A percentile compares a stretch with the other conserved stretches of the same genome.
Evolutionary conservation across 2,888 invertebrate genomes (phyloP).

Genomic region (Apocheima hispidaria): DNA sequence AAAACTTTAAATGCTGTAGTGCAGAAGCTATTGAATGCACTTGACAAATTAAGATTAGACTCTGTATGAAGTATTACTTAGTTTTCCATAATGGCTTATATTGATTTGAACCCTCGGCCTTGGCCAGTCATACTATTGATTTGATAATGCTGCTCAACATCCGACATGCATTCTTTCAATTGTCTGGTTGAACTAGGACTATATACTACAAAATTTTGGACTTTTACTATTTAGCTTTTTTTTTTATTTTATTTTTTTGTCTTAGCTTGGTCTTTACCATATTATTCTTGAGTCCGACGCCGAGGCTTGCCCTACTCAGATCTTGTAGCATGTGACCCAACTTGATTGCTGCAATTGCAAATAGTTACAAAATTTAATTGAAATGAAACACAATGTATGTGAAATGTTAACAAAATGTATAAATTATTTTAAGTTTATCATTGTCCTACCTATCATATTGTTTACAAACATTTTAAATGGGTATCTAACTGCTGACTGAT

Average conservation of each 20-base stretch:
- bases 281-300: too few species aligned
- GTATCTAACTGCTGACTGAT: background rate
- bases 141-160: constrained; percentile 16
- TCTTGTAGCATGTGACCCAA: too few species aligned
- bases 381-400: background rate
- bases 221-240: too few species aligned
- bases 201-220: too few species aligned
- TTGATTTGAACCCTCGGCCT: constrained; percentile 33
- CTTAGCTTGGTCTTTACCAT: too few species aligned
- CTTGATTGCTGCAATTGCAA: too few species aligned
- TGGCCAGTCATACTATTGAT: constrained; percentile 17
- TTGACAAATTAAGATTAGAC: background rate
- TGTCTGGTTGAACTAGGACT: background rate
- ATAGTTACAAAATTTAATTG: too few species aligned
- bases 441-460: background rate
- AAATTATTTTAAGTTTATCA: background rate
- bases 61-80: background rate
- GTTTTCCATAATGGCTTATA: constrained; percentile 1
- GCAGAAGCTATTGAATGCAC: background rate
- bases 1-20: too few species aligned
- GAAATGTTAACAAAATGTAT: background rate
- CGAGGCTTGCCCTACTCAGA: too few species aligned
- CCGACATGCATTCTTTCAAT: background rate
- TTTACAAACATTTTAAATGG: constrained; percentile 4
- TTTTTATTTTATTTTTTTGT: too few species aligned